Evolutionary conservation across 1,140 invertebrate genomes (phyloP).

Genomic region (Potamilus streckersoni): DNA sequence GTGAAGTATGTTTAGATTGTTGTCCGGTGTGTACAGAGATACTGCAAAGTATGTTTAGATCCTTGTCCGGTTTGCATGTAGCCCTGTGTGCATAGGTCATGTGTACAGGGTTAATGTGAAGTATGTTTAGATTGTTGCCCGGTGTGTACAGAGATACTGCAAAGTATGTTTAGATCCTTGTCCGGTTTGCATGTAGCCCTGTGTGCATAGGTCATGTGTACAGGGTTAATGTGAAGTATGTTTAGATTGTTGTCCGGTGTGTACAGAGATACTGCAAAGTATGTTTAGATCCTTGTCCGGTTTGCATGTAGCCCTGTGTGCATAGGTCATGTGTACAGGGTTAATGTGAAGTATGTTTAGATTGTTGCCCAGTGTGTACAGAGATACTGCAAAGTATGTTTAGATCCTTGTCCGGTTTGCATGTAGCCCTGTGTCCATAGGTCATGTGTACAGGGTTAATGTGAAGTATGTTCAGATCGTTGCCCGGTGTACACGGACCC

Average conservation of each 20-base stretch:
- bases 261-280: too few species aligned
- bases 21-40: too few species aligned
- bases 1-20: slow-evolving; percentile 14
- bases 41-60: too few species aligned
- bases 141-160: too few species aligned
- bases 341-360: slow-evolving; percentile 7
- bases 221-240: slow-evolving; percentile 25
- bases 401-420: too few species aligned
- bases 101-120: slow-evolving; percentile 22
- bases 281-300: too few species aligned
- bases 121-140: slow-evolving; percentile 2
- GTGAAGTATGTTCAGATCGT: too few species aligned
- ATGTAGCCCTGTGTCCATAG: too few species aligned
- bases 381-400: slow-evolving; percentile 28
- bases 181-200: background rate
- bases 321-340: slow-evolving; percentile 14
- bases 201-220: slow-evolving; percentile 11
- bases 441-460: too few species aligned
- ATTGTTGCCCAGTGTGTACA: background rate
- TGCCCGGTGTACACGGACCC: too few species aligned
- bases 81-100: slow-evolving; percentile 7
- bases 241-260: background rate
- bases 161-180: too few species aligned
- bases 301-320: background rate
- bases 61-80: too few species aligned